phyloP scores from a whole-genome alignment of 1,140 invertebrate genomes.

The Oedothorax gibbosus region DNA sequence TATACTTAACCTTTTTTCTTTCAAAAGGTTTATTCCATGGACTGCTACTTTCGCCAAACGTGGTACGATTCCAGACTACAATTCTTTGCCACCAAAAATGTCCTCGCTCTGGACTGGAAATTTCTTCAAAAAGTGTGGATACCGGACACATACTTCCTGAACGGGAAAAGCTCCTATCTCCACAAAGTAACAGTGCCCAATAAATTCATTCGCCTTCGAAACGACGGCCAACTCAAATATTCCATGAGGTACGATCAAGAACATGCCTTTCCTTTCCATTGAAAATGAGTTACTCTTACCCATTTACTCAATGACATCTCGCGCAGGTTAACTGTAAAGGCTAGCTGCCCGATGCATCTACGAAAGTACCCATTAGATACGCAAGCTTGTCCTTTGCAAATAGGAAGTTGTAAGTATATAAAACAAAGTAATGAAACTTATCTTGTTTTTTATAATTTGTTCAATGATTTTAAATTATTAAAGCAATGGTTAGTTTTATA shows the following conservation, averaged over 20 bases:
- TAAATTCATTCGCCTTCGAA: constrained; percentile 69
- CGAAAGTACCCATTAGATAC: constrained; percentile 69
- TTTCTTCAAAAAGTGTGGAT: constrained; percentile 74
- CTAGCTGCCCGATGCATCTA: constrained; percentile 70
- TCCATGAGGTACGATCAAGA: constrained; percentile 67
- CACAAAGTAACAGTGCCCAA: constrained; percentile 71
- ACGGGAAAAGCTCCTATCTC: constrained; percentile 70
- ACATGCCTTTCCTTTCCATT: neutral
- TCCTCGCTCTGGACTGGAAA: constrained; percentile 72
- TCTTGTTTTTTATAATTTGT: neutral
- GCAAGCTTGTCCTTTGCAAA: constrained; percentile 69
- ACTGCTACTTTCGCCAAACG: constrained; percentile 76
- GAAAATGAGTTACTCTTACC: neutral
- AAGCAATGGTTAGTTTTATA: too few species aligned
- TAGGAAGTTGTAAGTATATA: constrained; percentile 66
- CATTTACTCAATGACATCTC: neutral
- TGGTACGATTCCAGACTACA: constrained; percentile 74
- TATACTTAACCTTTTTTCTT: neutral
- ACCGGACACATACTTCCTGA: constrained; percentile 77
- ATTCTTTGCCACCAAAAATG: constrained; percentile 67
- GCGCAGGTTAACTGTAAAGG: constrained; percentile 69
- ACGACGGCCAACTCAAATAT: constrained; percentile 69
- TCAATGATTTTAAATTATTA: neutral
- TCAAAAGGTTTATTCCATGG: constrained; percentile 74
- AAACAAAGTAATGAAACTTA: neutral